These are phyloP conservation scores for Dilophus febrilis DNA, from an alignment of 2,888 invertebrate genomes.

Conservation along the genomic window DNA sequence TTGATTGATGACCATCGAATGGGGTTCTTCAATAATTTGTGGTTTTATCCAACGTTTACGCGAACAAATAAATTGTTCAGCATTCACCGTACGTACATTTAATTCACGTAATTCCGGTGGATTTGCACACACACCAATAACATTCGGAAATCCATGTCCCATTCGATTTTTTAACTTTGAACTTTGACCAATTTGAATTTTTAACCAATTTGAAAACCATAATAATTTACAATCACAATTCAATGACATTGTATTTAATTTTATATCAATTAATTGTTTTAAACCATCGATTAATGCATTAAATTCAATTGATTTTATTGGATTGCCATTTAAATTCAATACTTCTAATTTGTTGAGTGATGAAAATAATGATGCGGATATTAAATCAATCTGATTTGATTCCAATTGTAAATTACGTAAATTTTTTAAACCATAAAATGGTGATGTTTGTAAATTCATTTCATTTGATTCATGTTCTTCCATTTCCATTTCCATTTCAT, in stretches of 20 bases:
- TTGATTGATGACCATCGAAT: constrained; percentile 48
- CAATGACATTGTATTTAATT: constrained; percentile 61
- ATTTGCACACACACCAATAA: constrained; percentile 61
- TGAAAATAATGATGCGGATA: constrained; percentile 65
- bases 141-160: constrained; percentile 34
- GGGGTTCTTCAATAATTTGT: constrained; percentile 54
- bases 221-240: constrained; percentile 78
- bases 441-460: too few species aligned
- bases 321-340: constrained; percentile 61
- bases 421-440: too few species aligned
- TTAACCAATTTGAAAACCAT: constrained; percentile 77
- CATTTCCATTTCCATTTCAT: too few species aligned
- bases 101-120: constrained; percentile 59
- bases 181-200: constrained; percentile 11
- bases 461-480: too few species aligned
- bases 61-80: constrained; percentile 3
- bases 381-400: constrained; percentile 78
- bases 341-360: constrained; percentile 51
- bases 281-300: constrained; percentile 73
- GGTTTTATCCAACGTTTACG: constrained; percentile 57
- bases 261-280: constrained; percentile 48
- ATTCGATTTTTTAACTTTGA: constrained; percentile 10
- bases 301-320: constrained; percentile 68
- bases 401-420: too few species aligned
- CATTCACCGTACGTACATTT: constrained; percentile 48